These are phyloP conservation scores for Hemiprocne comata DNA, from an alignment of 2,113 vertebrate genomes.

Conservation along the genomic window DNA sequence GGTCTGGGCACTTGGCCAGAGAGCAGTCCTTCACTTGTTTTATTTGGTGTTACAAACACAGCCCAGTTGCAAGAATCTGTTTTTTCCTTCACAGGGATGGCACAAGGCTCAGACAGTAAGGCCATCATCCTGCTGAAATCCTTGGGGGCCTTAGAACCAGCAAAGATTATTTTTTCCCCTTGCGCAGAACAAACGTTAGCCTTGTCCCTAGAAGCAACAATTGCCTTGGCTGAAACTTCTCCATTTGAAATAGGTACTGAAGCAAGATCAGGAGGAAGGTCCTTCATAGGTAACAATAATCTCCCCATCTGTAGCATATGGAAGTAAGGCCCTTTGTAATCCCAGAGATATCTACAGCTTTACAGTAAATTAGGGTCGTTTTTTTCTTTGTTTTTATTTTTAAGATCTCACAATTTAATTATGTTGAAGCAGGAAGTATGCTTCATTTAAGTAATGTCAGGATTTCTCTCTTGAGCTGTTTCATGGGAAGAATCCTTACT, in stretches of 20 bases:
- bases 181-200: background rate
- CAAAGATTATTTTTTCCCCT: background rate
- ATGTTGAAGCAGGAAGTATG: background rate
- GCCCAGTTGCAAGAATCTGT: background rate
- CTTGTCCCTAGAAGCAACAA: background rate
- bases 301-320: background rate
- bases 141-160: background rate
- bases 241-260: background rate
- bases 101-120: background rate
- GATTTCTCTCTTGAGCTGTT: background rate
- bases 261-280: background rate
- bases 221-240: background rate
- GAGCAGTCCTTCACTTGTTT: background rate
- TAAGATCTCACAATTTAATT: constrained; percentile 3
- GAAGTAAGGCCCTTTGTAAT: background rate
- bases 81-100: background rate
- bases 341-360: background rate
- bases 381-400: background rate
- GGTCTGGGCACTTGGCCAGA: background rate
- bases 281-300: background rate
- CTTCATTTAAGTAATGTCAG: constrained; percentile 2
- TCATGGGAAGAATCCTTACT: constrained; percentile 24
- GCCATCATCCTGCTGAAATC: background rate
- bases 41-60: background rate
- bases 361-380: background rate